Evolutionary conservation across 2,113 vertebrate genomes (phyloP), one percentile per base, ranked within the genome.

Genomic region (Tichodroma muraria): DNA sequence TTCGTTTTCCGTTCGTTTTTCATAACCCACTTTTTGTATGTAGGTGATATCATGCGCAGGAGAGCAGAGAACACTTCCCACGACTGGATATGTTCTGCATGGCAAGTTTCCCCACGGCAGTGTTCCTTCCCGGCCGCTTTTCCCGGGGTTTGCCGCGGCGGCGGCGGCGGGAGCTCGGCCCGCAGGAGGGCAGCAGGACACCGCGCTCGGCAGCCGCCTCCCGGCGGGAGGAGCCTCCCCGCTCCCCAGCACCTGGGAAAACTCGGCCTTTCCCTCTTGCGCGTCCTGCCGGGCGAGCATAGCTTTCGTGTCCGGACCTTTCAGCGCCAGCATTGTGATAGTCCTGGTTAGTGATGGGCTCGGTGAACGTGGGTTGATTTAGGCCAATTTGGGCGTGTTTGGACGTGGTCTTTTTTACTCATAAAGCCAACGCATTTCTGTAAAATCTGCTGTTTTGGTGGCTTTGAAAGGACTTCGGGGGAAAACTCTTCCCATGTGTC

Each of bases 181-280:
- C 95, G 52, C 96, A 37, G 82, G 97, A 80, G 95, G 95, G 97
- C 95, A 96, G 95, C 90, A 97, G 89, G 59, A 72, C 45, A 37
- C 45, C 94, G 22, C 82, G 15, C 14, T 59, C 9, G 4, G 22
- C 56, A 24, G 30, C 38, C 17, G 33, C 24, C 14, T 8, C 24
- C 52, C 2, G 6, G 4, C 3, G 1, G 14, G 1, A 9, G 37
- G 9, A 27, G 19, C 31, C 9, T 21, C 28, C 45, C 33, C 4
- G 42, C 75, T 71, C 24, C 33, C 20, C 5, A 0, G 42, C 6
- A 4, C 4, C 6, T 1, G 45, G 22, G 5, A 20, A n/a, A n/a
- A n/a, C n/a, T n/a, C n/a, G n/a, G n/a, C n/a, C n/a, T n/a, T n/a
- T n/a, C n/a, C n/a, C 72, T 54, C 30, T 27, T 30, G 50, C 15